Evolutionary conservation across 2,113 vertebrate species (phyloP).

Genomic region (Trinectes maculatus): DNA sequence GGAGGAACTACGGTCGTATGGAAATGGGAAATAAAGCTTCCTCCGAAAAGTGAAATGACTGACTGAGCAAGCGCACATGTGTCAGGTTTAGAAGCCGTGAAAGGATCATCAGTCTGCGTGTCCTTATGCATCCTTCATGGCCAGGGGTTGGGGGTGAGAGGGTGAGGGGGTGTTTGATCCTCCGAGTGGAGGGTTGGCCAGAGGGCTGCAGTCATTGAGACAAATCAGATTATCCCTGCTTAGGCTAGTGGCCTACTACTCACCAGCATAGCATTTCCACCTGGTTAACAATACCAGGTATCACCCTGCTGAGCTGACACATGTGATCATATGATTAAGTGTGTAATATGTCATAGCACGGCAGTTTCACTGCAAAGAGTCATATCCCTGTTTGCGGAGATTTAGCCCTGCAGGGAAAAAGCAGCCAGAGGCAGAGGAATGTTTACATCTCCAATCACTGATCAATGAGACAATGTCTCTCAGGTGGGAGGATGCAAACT

Average conservation of each 20-base stretch:
- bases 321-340: constrained; percentile 59
- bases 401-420: constrained; percentile 17
- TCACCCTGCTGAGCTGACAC: constrained; percentile 50
- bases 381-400: constrained; percentile 33
- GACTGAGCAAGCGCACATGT: constrained; percentile 15
- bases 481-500: constrained; percentile 61
- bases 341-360: constrained; percentile 21
- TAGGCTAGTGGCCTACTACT: constrained; percentile 41
- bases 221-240: constrained; percentile 69
- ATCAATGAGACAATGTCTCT: constrained; percentile 46
- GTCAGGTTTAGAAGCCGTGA: constrained; percentile 50
- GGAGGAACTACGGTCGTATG: not conserved
- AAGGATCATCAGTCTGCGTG: constrained; percentile 57
- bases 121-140: constrained; percentile 51
- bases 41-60: too few relatives aligned
- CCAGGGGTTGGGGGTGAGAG: too few relatives aligned
- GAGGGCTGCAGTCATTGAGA: constrained; percentile 55
- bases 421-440: constrained; percentile 15
- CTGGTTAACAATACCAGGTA: constrained; percentile 52
- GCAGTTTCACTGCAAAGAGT: constrained; percentile 17
- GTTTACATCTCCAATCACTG: constrained; percentile 46
- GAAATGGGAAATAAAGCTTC: too few relatives aligned
- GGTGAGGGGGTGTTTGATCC: constrained; percentile 61
- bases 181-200: constrained; percentile 29
- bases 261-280: constrained; percentile 46